Conservation (phyloP, 1,140 invertebrate species). For the Apis laboriosa region DNA sequence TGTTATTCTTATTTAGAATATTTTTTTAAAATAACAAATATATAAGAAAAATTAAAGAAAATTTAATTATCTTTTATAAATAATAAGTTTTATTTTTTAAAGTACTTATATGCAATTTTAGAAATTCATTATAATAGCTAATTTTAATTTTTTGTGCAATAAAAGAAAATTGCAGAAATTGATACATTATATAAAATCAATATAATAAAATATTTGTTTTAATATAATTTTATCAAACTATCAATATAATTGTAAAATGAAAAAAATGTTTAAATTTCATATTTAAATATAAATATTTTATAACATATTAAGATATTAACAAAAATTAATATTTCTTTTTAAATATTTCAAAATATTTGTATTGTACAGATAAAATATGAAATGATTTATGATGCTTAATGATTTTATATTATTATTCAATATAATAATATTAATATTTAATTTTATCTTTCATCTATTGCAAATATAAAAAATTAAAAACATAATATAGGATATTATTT, state of each 20-base stretch:
- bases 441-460: neutral
- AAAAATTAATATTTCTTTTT: neutral
- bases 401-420: neutral
- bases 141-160: neutral
- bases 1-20: neutral
- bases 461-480: slow-evolving; percentile 9
- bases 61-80: neutral
- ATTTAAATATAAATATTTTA: neutral
- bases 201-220: neutral
- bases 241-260: neutral
- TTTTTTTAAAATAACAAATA: neutral
- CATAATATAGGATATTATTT: neutral
- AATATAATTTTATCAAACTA: neutral
- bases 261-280: neutral
- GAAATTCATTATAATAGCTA: neutral
- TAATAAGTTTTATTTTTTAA: neutral
- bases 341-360: neutral
- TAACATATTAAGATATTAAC: neutral
- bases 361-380: neutral
- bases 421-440: neutral
- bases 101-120: neutral
- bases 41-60: neutral
- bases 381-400: neutral
- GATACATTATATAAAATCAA: neutral
- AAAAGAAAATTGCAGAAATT: neutral